A percentile compares a stretch with the other conserved stretches of the same genome.
Conservation (phyloP, 2,888 invertebrate species). For the Lobophora halterata region DNA sequence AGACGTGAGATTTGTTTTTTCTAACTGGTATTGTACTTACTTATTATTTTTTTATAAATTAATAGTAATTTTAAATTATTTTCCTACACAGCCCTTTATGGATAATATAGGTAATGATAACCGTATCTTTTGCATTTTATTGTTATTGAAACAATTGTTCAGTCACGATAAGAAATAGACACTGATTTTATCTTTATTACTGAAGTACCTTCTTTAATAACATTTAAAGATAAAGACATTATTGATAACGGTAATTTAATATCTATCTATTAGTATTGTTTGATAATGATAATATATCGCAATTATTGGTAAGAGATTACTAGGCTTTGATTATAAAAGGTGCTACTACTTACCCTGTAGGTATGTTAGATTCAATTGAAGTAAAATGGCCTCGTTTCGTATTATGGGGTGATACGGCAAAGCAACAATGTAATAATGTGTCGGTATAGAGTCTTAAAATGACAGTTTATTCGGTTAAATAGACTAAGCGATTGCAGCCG, state of each 20-base stretch:
- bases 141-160: conserved; percentile 40
- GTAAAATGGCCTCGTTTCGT: conserved; percentile 57
- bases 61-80: no score
- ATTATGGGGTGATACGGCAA: conserved; percentile 43
- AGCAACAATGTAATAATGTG: conserved; percentile 51
- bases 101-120: conserved; percentile 28
- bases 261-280: conserved; percentile 72
- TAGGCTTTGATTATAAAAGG: conserved; percentile 51
- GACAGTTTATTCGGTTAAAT: conserved; percentile 62
- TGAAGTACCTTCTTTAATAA: conserved; percentile 67
- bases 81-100: no score
- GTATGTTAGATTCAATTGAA: conserved; percentile 42
- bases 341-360: conserved; percentile 32
- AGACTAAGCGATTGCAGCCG: conserved; percentile 44
- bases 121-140: conserved; percentile 52
- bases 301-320: conserved; percentile 57
- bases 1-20: conserved; percentile 29
- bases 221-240: conserved; percentile 70
- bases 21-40: no score
- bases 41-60: no score
- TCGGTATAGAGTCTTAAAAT: conserved; percentile 46
- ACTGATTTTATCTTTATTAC: conserved; percentile 66
- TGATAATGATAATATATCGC: conserved; percentile 74
- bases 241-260: conserved; percentile 70
- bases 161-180: conserved; percentile 42